A percentile compares a stretch with the other conserved stretches of the same genome.
Evolutionary conservation across 1,140 invertebrate species (phyloP).

Genomic region (Orussus abietinus): DNA sequence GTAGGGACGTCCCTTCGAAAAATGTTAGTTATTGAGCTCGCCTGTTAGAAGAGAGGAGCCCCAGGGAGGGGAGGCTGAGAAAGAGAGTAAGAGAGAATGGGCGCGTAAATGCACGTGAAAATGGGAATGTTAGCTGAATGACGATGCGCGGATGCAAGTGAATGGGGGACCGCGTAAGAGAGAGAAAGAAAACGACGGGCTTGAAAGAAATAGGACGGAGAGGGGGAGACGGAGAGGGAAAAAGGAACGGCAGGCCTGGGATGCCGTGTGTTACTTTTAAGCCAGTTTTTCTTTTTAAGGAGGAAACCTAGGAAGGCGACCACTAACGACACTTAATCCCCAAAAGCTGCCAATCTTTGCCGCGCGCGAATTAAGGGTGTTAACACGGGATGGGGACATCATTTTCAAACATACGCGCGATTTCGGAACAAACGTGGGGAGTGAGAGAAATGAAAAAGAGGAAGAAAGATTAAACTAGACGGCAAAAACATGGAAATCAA

Average conservation of each 20-base stretch:
- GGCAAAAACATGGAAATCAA: too few species aligned
- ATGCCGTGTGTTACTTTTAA: conserved; percentile 26
- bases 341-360: conserved; percentile 30
- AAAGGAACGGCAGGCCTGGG: conserved; percentile 24
- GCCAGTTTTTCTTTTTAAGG: conserved; percentile 18
- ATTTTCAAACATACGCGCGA: background rate
- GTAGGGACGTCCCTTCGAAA: conserved; percentile 20
- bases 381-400: background rate
- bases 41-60: too few species aligned
- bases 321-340: conserved; percentile 4
- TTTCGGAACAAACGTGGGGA: background rate
- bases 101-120: too few species aligned
- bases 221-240: conserved; percentile 21
- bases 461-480: too few species aligned
- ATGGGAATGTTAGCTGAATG: too few species aligned
- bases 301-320: conserved; percentile 5
- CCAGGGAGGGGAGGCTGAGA: too few species aligned
- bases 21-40: too few species aligned
- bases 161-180: too few species aligned
- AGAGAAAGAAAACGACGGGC: conserved; percentile 15
- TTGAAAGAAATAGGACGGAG: conserved; percentile 14
- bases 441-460: too few species aligned
- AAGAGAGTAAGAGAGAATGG: too few species aligned
- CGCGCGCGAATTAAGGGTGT: conserved; percentile 21
- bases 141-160: too few species aligned